Evolutionary conservation across 2,113 vertebrate genomes (phyloP), one percentile per base, ranked within the genome.

Genomic region (Chitala chitala): DNA sequence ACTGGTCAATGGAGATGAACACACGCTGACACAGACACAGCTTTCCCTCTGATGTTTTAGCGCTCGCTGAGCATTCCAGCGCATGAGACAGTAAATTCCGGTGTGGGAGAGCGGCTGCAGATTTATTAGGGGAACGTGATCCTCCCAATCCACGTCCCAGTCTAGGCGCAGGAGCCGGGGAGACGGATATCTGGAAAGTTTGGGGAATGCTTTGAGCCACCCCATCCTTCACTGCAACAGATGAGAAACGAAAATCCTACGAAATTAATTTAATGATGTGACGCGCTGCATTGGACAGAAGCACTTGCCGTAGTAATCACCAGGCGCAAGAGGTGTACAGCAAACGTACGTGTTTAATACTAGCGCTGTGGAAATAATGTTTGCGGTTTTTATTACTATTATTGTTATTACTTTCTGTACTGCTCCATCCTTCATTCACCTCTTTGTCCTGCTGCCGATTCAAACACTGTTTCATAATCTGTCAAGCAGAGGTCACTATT

Each of bases 61-160:
- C 76, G 80, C 81, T 72, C 79, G 75, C 65, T 79, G 82, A 82
- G 77, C 50, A 64, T 1, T 36, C 31, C 38, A 24, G 22, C 20
- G 65, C 7, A 20, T n/a, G 24, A 61, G 46, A 38, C n/a, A 15
- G 44, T 74, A 33, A 63, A 71, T 29, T 71, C 66, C 66, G n/a
- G 24, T 12, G 46, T 36, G 58, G 51, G 38, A 70, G 65, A 46
- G 54, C 48, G 38, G 17, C 22, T 40, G 53, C 22, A 63, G 76
- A 79, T 77, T 79, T 74, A 78, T 75, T 54, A 10, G 17, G 9
- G 66, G 72, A 15, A 26, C 42, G 38, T 50, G 20, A 31, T 55
- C 56, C 29, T 76, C 77, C 44, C 54, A 76, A 68, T 69, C 59
- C 33, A 46, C 69, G 58, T 54, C 63, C 48, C 58, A 51, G 58